A percentile compares a stretch with the other conserved stretches of the same genome.
These are phyloP conservation scores for Dasypogon diadema DNA, from an alignment of 2,888 invertebrate genomes.

Conservation along the genomic window DNA sequence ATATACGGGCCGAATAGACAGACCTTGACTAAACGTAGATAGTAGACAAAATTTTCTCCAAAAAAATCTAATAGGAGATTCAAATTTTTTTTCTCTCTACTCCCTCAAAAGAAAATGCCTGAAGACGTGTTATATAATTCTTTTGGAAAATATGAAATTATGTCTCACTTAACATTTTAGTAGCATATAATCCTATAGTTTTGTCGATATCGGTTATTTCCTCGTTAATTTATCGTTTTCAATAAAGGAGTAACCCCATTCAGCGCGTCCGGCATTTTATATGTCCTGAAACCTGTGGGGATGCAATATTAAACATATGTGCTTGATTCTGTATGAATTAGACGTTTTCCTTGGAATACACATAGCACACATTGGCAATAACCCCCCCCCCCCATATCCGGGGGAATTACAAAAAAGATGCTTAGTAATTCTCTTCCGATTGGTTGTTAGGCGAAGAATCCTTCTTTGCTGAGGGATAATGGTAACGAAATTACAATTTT, in stretches of 20 bases:
- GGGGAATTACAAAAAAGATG: conserved; percentile 20
- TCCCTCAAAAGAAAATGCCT: too few species aligned
- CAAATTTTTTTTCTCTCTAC: too few species aligned
- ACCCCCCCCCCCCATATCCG: too few species aligned
- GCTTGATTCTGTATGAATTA: conserved; percentile 9
- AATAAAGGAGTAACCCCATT: conserved; percentile 13
- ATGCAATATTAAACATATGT: conserved; percentile 47
- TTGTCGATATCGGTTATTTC: not conserved
- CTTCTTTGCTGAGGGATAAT: not conserved
- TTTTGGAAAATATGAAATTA: too few species aligned
- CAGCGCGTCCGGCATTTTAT: conserved; percentile 30
- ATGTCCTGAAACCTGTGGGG: conserved; percentile 32
- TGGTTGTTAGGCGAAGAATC: not conserved
- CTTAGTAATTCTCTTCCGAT: conserved; percentile 40
- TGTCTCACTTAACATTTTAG: too few species aligned
- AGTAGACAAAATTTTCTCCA: too few species aligned
- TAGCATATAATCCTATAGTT: not conserved
- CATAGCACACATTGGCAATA: not conserved
- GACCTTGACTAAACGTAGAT: too few species aligned
- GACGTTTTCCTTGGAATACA: not conserved
- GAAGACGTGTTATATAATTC: too few species aligned
- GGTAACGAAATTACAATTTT: conserved; percentile 14
- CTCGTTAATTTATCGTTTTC: conserved; percentile 46
- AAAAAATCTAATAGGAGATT: too few species aligned
- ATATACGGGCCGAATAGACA: too few species aligned